Conservation (phyloP, 1,140 invertebrate species). For the Drosophila pectinifera region DNA sequence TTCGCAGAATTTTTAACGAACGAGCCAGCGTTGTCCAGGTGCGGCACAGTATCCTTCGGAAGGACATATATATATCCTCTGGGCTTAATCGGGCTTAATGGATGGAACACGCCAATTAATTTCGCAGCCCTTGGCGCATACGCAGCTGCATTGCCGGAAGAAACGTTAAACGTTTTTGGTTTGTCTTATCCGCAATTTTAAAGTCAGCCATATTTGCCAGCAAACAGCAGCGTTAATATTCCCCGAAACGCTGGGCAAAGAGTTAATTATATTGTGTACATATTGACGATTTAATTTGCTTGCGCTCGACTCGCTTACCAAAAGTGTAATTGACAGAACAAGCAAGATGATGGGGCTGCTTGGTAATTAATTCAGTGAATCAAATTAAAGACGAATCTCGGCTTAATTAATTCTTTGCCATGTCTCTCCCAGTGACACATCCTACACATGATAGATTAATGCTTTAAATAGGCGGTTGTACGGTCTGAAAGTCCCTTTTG, state of each 20-base stretch:
- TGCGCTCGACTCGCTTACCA: slow-evolving; percentile 2
- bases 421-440: slow-evolving; percentile 4
- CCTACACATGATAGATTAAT: slow-evolving; percentile 2
- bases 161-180: neutral
- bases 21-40: neutral
- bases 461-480: neutral
- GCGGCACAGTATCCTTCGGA: neutral
- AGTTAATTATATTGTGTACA: slow-evolving; percentile 26
- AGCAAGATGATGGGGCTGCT: neutral
- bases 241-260: neutral
- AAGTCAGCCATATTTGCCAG: neutral
- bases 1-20: slow-evolving; percentile 2
- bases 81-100: slow-evolving; percentile 1
- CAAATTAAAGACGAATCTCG: slow-evolving; percentile 4
- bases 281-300: slow-evolving; percentile 34
- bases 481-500: neutral
- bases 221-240: slow-evolving; percentile 2
- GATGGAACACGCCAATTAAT: neutral
- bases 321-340: slow-evolving; percentile 30
- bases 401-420: slow-evolving; percentile 25
- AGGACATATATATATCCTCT: neutral
- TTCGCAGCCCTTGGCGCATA: too few species aligned
- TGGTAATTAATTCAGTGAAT: slow-evolving; percentile 24
- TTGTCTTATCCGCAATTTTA: slow-evolving; percentile 5
- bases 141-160: neutral